Evolutionary conservation across 2,888 invertebrate genomes (phyloP).

Genomic region (Acronicta leporina): DNA sequence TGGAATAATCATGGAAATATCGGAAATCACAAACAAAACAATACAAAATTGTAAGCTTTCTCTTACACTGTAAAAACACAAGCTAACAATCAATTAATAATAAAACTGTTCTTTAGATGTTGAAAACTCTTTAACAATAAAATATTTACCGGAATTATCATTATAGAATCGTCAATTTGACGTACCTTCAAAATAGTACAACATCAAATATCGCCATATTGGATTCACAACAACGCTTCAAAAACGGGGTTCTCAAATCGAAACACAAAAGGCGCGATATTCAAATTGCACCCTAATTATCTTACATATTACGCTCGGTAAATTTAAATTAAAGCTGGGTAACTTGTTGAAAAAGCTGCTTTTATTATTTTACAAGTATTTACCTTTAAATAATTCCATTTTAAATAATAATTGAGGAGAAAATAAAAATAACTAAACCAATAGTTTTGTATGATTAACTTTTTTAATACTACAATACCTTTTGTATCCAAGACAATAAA

Average conservation of each 20-base stretch:
- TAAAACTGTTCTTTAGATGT: conserved; percentile 59
- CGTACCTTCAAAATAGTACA: conserved; percentile 89
- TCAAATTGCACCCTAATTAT: conserved; percentile 54
- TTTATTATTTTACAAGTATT: background rate
- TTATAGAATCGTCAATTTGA: conserved; percentile 88
- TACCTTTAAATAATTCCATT: background rate
- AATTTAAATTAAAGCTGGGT: background rate
- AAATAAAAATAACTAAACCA: background rate
- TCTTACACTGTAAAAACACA: conserved; percentile 72
- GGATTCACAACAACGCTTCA: conserved; percentile 92
- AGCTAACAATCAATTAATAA: conserved; percentile 61
- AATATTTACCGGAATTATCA: conserved; percentile 85
- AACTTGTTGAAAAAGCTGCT: background rate
- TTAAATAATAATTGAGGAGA: background rate
- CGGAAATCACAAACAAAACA: conserved; percentile 89
- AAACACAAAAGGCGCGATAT: conserved; percentile 73
- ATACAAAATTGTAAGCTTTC: conserved; percentile 82
- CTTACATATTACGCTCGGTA: conserved; percentile 16
- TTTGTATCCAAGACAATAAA: conserved; percentile 16
- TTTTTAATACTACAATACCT: background rate
- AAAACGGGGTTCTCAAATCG: conserved; percentile 87
- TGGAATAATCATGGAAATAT: conserved; percentile 82
- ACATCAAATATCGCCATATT: conserved; percentile 91
- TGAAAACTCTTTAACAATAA: conserved; percentile 69
- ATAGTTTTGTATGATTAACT: background rate